Base-by-base conservation (phyloP, 2,888 invertebrate genomes). In the Cephus pulcher region DNA sequence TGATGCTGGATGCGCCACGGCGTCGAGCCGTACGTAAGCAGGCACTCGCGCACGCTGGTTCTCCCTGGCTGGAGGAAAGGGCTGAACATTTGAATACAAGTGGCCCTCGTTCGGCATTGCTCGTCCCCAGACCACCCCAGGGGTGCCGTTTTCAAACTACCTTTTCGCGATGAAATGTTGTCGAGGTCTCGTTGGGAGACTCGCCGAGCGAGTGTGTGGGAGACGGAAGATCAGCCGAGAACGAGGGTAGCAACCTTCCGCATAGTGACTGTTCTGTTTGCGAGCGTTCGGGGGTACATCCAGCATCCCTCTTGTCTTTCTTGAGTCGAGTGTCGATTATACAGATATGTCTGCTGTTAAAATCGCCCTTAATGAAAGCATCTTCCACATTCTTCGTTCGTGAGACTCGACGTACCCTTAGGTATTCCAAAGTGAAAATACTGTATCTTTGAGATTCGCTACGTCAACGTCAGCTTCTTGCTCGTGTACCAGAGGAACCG, bases 41-140 rank as follows among this genome's bases (percentile, higher is more conserved):
- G 15, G 2, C 23, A 23, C 30, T 33, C 71, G 12, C 56, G 75
- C 70, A 40, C 37, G 68, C 73, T 75, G 77, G 56, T 70, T 69
- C 75, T 79, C 75, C 79, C 77, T 78, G 79, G 76, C 78, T 80
- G 77, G 77, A 40, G 34, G 71, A 78, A 79, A 79, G 83, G 81
- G 76, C 75, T 80, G 80, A 81, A 81, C 82, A 83, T 83, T 83
- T 83, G 83, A 83, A 83, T 83, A 82, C 79, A 83, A 83, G 83
- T 82, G 83, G 82, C 82, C 77, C 80, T 80, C 82, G 78, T 82
- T 83, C 80, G 81, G 76, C 78, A 71, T 76, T 68, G 75, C 80
- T 76, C 78, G 76, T 75, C 79, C 80, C 76, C 80, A 81, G 76
- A 34, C 74, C 69, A 69, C 69, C 75, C 56, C 70, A 68, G 75